Base-by-base conservation (phyloP, 92 coral and sea anemone genomes). In the Diadumene lineata region DNA sequence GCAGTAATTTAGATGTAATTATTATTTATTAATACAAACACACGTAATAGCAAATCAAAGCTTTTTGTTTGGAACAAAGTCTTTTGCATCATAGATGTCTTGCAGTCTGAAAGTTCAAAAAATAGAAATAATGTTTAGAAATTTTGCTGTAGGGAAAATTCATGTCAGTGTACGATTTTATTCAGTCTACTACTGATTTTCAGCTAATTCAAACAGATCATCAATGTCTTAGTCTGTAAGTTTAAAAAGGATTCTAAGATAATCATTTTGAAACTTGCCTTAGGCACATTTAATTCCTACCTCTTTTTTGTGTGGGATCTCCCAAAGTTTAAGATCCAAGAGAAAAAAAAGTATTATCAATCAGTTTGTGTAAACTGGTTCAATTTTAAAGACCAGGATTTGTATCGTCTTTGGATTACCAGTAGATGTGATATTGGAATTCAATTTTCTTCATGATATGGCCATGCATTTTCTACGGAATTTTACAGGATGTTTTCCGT, bases 401-500 rank as follows among this genome's bases (percentile, higher is more conserved):
- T 6, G 60, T 15, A 9, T 46, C 15, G 53, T 46, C 15, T 46
- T 46, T 9, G n/a, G 60, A 53, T 53, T 22, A 22, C n/a, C 25
- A 53, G 18, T 16, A 7, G 2, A 16, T 16, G 25, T 16, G n/a
- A 4, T 60, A 26, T 60, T 60, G 68, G 2, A 62, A 62, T 62
- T 27, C 38, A 2, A 58, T 58, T 23, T 58, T 58, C 30, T 25
- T 10, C 1, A 2, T 2, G 30, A 23, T 15, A 58, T 22, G 22
- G 64, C 64, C 23, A 58, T 10, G 64, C 8, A 58, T 58, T 22
- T 58, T 4, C 22, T 58, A 58, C 2, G 64, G 17, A 3, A 10
- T 22, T 58, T 58, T 22, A 23, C 64, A 23, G 31, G 31, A 58
- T 58, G 64, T 58, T 58, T 58, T 9, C 64, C 64, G 26, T 58